Conservation (phyloP, 35 echinoderm and acorn worm species). For the Patiria miniata region DNA sequence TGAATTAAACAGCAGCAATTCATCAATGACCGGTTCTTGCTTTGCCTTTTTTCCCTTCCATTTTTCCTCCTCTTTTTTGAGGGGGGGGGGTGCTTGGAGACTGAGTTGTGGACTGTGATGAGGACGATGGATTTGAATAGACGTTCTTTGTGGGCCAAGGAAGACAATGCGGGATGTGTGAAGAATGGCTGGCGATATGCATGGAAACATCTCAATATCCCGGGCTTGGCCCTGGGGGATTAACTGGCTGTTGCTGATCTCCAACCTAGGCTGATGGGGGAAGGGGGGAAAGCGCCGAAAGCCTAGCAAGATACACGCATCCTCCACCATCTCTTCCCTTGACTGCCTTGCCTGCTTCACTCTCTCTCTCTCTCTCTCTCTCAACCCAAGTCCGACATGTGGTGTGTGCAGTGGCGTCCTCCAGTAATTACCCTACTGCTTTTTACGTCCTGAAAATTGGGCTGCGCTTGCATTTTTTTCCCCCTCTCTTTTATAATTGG, state of each 20-base stretch:
- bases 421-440: background rate
- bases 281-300: background rate
- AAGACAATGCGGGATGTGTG: constrained; percentile 17
- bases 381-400: constrained; percentile 12
- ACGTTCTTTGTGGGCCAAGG: background rate
- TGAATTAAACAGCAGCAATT: constrained; percentile 3
- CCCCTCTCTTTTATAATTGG: background rate
- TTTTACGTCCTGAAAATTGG: background rate
- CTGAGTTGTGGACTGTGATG: background rate
- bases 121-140: background rate
- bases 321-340: no score
- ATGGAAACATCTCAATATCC: constrained; percentile 11
- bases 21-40: background rate
- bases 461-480: background rate
- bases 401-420: background rate
- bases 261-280: background rate
- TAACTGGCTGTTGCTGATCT: constrained; percentile 12
- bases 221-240: background rate
- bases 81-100: background rate
- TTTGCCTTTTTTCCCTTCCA: background rate
- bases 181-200: constrained; percentile 21
- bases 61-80: no score
- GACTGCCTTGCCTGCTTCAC: no score
- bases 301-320: background rate
- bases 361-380: background rate